Conservation (phyloP, 2,797 vertebrate genomes). For the Luscinia luscinia region DNA sequence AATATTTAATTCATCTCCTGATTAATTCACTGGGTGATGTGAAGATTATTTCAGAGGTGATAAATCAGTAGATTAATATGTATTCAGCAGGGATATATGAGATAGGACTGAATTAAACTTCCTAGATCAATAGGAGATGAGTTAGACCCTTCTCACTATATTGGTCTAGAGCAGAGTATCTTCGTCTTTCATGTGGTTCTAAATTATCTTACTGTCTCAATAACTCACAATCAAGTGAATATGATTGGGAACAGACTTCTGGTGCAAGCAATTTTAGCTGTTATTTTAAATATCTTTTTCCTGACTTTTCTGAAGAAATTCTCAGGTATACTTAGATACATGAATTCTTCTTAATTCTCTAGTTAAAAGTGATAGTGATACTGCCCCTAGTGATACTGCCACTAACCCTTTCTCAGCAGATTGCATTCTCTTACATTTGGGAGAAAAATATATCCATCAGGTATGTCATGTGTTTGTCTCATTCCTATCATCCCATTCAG, state of each 20-base stretch:
- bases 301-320: neutral
- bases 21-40: constrained; percentile 54
- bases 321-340: neutral
- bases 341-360: neutral
- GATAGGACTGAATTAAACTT: constrained; percentile 4
- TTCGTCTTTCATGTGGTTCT: neutral
- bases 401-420: neutral
- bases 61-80: constrained; percentile 51
- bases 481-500: neutral
- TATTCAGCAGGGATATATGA: neutral
- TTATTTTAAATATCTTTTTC: neutral
- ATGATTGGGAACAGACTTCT: neutral
- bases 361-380: neutral
- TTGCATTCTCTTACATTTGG: neutral
- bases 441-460: neutral
- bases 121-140: neutral
- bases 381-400: neutral
- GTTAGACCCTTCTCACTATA: neutral
- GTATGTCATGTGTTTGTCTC: neutral
- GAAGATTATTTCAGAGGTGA: constrained; percentile 42
- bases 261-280: neutral
- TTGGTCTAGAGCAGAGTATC: neutral
- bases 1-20: constrained; percentile 60
- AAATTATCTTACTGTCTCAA: neutral
- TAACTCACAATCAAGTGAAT: neutral